Percentiles rank a stretch among this genome's conserved stretches.
These are phyloP conservation scores for Chaetodon auriga DNA, from an alignment of 2,113 vertebrate species.

Conservation along the genomic window DNA sequence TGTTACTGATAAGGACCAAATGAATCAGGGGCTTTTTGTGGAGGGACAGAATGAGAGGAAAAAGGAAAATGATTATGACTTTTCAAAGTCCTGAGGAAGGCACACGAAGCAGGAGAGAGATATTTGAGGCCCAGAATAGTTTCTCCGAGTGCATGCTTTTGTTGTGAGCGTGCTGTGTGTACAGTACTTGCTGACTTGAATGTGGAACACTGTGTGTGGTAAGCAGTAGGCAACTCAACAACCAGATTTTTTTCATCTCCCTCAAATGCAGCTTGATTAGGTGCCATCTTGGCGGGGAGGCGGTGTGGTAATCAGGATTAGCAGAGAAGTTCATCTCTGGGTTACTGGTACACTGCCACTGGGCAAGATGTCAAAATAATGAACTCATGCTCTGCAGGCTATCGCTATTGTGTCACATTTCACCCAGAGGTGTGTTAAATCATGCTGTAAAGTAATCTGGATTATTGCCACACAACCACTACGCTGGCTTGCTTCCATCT, in stretches of 20 bases:
- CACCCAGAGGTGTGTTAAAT: constrained; percentile 72
- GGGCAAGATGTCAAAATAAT: constrained; percentile 57
- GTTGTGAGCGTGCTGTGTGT: constrained; percentile 1
- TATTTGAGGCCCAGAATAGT: constrained; percentile 49
- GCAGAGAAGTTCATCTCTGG: constrained; percentile 70
- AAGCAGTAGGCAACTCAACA: not conserved
- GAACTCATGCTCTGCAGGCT: not conserved
- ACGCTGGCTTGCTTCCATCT: constrained; percentile 30
- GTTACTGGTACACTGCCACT: constrained; percentile 72
- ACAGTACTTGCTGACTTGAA: constrained; percentile 35
- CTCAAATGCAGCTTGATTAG: constrained; percentile 37
- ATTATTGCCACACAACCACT: constrained; percentile 56
- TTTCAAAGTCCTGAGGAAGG: constrained; percentile 58
- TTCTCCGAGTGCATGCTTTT: constrained; percentile 12
- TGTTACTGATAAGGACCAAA: constrained; percentile 70
- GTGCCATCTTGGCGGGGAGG: constrained; percentile 14
- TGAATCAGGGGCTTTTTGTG: constrained; percentile 67
- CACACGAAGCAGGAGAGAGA: constrained; percentile 38
- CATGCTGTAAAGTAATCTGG: constrained; percentile 66
- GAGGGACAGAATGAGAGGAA: constrained; percentile 65
- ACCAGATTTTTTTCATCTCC: not conserved
- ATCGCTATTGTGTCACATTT: constrained; percentile 61
- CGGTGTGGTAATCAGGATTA: constrained; percentile 69
- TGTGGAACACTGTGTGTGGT: not conserved
- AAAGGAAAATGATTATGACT: constrained; percentile 61